phyloP scores from a whole-genome alignment of 2,113 vertebrate genomes.

The Coracopsis vasa region DNA sequence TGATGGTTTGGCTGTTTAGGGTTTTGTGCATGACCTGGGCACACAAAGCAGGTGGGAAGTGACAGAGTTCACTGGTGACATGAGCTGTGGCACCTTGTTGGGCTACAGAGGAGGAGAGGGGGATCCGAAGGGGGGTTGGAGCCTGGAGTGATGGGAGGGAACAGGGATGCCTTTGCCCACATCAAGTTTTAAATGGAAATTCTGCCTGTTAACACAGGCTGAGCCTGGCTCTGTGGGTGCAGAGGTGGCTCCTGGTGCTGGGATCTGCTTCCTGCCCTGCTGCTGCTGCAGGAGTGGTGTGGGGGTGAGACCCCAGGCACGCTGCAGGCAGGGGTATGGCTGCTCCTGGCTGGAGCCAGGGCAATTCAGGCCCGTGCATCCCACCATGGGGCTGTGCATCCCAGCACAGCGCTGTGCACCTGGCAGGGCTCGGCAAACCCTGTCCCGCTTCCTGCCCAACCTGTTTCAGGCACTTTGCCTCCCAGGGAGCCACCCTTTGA shows the following conservation, averaged over 20 bases:
- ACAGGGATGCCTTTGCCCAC: not conserved
- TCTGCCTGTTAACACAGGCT: not conserved
- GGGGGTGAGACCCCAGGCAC: not conserved
- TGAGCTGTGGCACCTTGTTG: not conserved
- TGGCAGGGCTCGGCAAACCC: not conserved
- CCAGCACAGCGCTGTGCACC: fast-evolving
- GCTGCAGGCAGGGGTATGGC: not conserved
- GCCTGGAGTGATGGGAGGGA: not conserved
- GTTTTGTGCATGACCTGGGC: not conserved
- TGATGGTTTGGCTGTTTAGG: not conserved
- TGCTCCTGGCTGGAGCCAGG: not conserved
- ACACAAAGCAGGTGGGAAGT: not conserved
- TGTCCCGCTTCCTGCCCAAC: constrained; percentile 34
- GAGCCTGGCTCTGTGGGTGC: fast-evolving
- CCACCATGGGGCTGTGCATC: fast-evolving
- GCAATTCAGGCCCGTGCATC: not conserved
- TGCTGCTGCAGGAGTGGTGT: not conserved
- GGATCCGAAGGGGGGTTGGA: fast-evolving
- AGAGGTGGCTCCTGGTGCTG: not conserved
- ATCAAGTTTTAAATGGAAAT: not conserved
- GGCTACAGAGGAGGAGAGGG: too few species aligned
- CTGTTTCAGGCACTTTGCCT: constrained; percentile 7
- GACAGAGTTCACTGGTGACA: not conserved
- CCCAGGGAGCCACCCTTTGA: constrained; percentile 38
- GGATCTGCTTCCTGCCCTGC: not conserved